Base-by-base conservation (phyloP, 2,888 invertebrate species). In the Entomobrya proxima region DNA sequence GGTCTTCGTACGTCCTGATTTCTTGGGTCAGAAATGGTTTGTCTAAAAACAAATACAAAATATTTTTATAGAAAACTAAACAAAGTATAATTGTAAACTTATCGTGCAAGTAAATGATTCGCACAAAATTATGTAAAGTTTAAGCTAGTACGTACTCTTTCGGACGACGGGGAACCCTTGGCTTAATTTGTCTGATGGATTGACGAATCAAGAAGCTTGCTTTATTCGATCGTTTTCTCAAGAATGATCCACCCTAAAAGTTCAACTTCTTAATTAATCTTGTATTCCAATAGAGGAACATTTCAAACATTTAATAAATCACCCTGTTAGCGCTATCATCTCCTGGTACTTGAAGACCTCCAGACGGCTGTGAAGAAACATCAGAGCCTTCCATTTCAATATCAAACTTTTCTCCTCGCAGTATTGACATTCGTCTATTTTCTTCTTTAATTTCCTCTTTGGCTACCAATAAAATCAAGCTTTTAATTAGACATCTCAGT, bases 401-500 rank as follows among this genome's bases (percentile, higher is more conserved):
- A 47, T 84, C 40, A 13, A 2, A 11, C 27, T 24, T 61, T n/a
- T 47, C n/a, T 0, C 81, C 77, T 24, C 47, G 18, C 15, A 74
- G 44, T 2, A 83, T 21, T 4, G 50, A 55, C 27, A 37, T 35
- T 55, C 77, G 67, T 47, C 58, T 27, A 13, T 78, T 84, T 72
- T 84, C 84, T 40, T 84, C 78, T 21, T 69, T 84, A 5, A 78
- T 64, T 69, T 84, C 84, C 0, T 77, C 84, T 61, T 77, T 77
- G 2, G 84, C 84, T 84, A 13, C 15, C 0, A 37, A 6, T 3
- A n/a, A 72, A 47, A 21, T 67, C 9, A 24, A 67, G 11, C 27
- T 9, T 18, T 9, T 40, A 32, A 37, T 69, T 15, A 30, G 55
- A 52, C 15, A 21, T 35, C 9, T 76, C 27, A 18, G 27, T 21